Evolutionary conservation across 2,888 invertebrate species (phyloP), one percentile per base, ranked within the genome.

Genomic region (Strigamia maritima): DNA sequence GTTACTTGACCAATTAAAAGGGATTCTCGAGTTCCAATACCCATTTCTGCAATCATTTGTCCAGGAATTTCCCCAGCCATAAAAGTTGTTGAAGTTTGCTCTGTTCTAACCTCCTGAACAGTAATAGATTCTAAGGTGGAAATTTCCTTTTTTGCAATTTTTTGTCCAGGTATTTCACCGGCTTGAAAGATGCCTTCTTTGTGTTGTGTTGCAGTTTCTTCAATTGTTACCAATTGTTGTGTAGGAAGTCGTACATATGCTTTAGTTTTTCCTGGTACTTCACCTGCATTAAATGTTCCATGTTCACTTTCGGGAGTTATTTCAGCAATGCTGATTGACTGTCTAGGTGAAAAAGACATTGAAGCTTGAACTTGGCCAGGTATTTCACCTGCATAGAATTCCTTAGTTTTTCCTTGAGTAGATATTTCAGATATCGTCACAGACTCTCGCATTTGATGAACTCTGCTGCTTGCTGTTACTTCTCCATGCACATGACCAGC

Each of bases 251-350:
- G 78, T 74, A 12, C 81, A 54, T 28, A 79, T 79, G 79, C 76
- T 74, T 79, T 79, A 22, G 82, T 78, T 31, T 40, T 38, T 6
- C 79, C 79, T 4, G 78, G 79, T 3, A 77, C 31, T 76, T 80
- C 60, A 19, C 80, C 79, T 28, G 75, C 49, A 16, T 7, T 22
- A 24, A 78, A 80, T 49, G 70, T 75, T 19, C 40, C 19, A 14
- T 74, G 35, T 60, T 31, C 54, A 14, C 65, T 38, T 24, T 80
- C 79, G 10, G 79, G 38, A 28, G 80, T 76, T n/a, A 90, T 89
- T 31, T 90, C 87, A 77, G 88, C 90, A 77, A 91, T 89, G 35
- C 89, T 87, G 40, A 94, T 82, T 81, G 90, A 87, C 84, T 90
- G 88, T 28, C 85, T 84, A 70, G 89, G 81, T 49, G 87, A 83